phyloP scores from a whole-genome alignment of 2,888 invertebrate genomes.

The Mantis religiosa region DNA sequence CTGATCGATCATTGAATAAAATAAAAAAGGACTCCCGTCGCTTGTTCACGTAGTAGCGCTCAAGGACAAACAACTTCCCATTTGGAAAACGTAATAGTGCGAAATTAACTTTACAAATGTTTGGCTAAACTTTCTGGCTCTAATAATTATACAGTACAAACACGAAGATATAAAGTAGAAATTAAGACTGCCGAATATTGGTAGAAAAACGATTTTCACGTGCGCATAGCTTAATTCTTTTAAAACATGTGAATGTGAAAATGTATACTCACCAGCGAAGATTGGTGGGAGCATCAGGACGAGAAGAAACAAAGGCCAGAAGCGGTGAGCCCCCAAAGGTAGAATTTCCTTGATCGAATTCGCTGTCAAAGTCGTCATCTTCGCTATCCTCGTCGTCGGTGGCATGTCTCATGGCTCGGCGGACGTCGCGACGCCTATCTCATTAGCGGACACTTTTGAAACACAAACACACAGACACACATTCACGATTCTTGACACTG shows the following conservation, averaged over 20 bases:
- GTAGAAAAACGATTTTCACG: too few relatives aligned
- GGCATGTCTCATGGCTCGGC: background rate
- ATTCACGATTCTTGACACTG: background rate
- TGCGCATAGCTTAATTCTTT: too few relatives aligned
- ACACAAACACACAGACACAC: background rate
- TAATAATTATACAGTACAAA: too few relatives aligned
- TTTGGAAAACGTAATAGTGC: too few relatives aligned
- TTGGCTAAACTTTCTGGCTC: too few relatives aligned
- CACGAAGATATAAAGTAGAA: too few relatives aligned
- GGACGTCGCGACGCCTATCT: background rate
- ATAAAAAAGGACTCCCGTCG: too few relatives aligned
- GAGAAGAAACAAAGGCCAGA: background rate
- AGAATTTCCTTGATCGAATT: background rate
- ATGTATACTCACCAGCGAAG: background rate
- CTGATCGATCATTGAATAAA: too few relatives aligned
- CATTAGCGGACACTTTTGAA: background rate
- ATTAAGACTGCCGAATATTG: too few relatives aligned
- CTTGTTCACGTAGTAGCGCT: too few relatives aligned
- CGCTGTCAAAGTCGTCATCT: background rate
- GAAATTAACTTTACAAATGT: too few relatives aligned
- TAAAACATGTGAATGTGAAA: background rate
- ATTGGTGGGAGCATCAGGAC: background rate
- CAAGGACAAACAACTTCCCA: too few relatives aligned
- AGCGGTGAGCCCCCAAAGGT: background rate
- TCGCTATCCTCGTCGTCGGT: background rate